Evolutionary conservation across 2,797 vertebrate genomes (phyloP), one percentile per base, ranked within the genome.

Genomic region (Ctenochaetus hawaiiensis): DNA sequence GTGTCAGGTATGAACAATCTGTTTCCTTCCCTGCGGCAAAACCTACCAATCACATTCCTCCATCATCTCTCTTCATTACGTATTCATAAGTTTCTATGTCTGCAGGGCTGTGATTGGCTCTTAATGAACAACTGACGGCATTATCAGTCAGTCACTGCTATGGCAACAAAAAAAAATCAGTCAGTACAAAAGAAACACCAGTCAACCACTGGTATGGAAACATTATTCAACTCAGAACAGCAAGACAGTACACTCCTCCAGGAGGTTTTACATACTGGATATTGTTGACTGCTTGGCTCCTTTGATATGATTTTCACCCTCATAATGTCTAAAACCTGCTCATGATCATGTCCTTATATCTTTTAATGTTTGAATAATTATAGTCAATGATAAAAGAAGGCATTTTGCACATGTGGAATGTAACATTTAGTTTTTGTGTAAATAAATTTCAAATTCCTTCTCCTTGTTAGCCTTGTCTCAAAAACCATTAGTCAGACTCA

Each of bases 51-150:
- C 91, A 92, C 81, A 72, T 23, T 81, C 75, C 64, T 88, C 87
- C 90, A 77, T 93, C 92, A 91, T 92, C 85, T 86, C 82, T 86
- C 87, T 81, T 83, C 90, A 91, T 93, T 90, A 91, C 72, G 66
- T 88, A 93, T 93, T 93, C 93, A 93, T 93, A 89, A 93, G 72
- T 91, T 91, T 91, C 87, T 91, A 81, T 91, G 90, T 93, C 92
- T 93, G 92, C 87, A 62, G 92, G 91, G 82, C 83, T 76, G 86
- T 92, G 90, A 93, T 94, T 92, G 91, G 90, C 87, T 87, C 84
- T 78, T 92, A 93, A 94, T 93, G 92, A 94, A 91, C 87, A 87
- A 89, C 86, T 87, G 87, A 90, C 70, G 81, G 89, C 86, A 81
- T 87, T 84, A 93, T 94, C 87, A 90, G 79, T 94, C 92, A 93